These are phyloP conservation scores for Lacerta agilis DNA, from an alignment of 2,797 vertebrate genomes.

Conservation along the genomic window DNA sequence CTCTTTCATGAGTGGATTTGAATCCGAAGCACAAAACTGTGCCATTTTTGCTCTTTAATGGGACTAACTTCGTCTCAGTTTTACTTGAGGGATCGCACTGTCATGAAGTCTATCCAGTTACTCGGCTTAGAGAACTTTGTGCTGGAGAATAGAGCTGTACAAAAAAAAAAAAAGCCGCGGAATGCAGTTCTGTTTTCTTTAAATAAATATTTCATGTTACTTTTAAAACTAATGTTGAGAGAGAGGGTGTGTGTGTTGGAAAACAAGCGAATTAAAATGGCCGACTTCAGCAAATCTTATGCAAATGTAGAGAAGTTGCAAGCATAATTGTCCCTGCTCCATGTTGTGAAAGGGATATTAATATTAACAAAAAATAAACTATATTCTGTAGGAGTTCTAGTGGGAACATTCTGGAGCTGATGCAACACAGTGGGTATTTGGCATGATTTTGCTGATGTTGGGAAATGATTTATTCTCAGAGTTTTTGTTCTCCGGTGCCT, in stretches of 20 bases:
- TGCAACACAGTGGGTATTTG: not conserved
- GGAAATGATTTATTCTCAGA: not conserved
- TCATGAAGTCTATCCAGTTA: not conserved
- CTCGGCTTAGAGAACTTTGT: not conserved
- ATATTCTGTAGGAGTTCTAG: not conserved
- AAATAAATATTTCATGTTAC: conserved; percentile 34
- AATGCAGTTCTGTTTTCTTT: not conserved
- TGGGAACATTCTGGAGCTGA: conserved; percentile 17
- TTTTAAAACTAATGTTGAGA: not conserved
- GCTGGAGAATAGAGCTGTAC: conserved; percentile 6
- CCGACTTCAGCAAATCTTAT: rapidly evolving
- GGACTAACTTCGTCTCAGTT: not conserved
- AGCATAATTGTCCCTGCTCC: conserved; percentile 9
- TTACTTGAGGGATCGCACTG: not conserved
- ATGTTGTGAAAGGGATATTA: conserved; percentile 3
- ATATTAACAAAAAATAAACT: conserved; percentile 28
- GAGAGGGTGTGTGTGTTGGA: not conserved
- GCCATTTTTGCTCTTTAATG: not conserved
- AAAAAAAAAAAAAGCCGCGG: not conserved
- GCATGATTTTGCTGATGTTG: conserved; percentile 9
- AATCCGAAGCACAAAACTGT: not conserved
- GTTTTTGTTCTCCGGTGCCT: not conserved
- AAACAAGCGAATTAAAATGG: conserved; percentile 21
- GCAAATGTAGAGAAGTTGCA: not conserved
- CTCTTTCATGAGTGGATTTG: conserved; percentile 13